phyloP scores from a whole-genome alignment of 2,797 vertebrate species.

The Karalla daura region DNA sequence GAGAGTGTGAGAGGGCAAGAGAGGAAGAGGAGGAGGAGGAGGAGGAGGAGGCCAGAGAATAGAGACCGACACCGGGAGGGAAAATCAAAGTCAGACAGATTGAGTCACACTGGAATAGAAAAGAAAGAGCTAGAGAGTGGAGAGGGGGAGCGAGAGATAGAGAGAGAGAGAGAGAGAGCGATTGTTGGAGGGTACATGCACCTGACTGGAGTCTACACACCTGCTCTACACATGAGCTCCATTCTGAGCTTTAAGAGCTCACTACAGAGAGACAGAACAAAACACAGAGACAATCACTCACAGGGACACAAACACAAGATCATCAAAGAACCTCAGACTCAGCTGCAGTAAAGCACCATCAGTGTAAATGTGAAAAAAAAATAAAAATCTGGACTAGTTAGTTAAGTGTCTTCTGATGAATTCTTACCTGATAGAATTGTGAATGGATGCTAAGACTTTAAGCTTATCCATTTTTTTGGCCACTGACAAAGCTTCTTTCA shows the following conservation, averaged over 20 bases:
- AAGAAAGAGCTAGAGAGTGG: slow-evolving; percentile 25
- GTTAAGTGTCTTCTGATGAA: slow-evolving; percentile 4
- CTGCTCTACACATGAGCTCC: slow-evolving; percentile 85
- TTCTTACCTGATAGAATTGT: slow-evolving; percentile 38
- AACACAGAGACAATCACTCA: slow-evolving; percentile 86
- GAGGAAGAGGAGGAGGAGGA: slow-evolving; percentile 3
- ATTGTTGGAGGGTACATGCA: slow-evolving; percentile 75
- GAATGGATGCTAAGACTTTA: slow-evolving; percentile 7
- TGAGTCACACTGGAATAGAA: slow-evolving; percentile 32
- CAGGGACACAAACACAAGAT: slow-evolving; percentile 83
- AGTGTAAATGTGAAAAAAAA: slow-evolving; percentile 25
- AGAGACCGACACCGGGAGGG: slow-evolving; percentile 22
- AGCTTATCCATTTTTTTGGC: slow-evolving; percentile 25
- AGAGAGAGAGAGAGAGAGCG: slow-evolving; percentile 31
- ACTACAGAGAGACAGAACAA: slow-evolving; percentile 87
- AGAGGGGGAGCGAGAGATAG: slow-evolving; percentile 24
- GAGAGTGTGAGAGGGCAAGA: slow-evolving; percentile 40
- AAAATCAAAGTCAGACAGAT: slow-evolving; percentile 26
- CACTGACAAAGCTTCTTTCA: background rate
- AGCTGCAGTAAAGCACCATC: slow-evolving; percentile 54
- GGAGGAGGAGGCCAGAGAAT: slow-evolving; percentile 3
- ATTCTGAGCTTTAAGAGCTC: slow-evolving; percentile 86
- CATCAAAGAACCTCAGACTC: slow-evolving; percentile 82
- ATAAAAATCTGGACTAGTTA: slow-evolving; percentile 26
- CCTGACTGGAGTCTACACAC: slow-evolving; percentile 87